Percentiles rank a stretch among this genome's conserved stretches.
phyloP scores from a whole-genome alignment of 2,797 vertebrate species.

The Ceryle rudis region DNA sequence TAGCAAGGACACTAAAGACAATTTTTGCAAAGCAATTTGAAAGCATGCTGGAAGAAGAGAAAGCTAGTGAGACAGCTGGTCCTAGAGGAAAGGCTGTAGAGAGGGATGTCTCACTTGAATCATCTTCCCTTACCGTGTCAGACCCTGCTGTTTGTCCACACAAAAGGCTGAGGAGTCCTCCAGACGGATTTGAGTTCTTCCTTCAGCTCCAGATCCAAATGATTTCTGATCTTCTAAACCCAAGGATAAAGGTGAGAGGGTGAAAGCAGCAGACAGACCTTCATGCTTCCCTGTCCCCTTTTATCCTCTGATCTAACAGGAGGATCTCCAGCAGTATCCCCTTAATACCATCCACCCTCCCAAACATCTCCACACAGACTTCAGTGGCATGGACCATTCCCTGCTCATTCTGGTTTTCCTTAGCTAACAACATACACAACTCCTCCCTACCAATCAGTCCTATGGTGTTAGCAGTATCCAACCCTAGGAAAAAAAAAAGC shows the following conservation, averaged over 20 bases:
- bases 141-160: not conserved
- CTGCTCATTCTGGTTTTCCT: not conserved
- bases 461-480: not conserved
- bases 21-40: not conserved
- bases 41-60: not conserved
- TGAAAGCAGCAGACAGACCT: not conserved
- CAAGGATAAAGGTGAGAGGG: not conserved
- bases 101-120: not conserved
- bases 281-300: not conserved
- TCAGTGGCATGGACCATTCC: not conserved
- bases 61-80: not conserved
- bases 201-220: not conserved
- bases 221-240: not conserved
- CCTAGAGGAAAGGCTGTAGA: not conserved
- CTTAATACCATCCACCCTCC: not conserved
- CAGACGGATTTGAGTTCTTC: not conserved
- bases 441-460: not conserved
- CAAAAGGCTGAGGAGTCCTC: not conserved
- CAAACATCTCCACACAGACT: not conserved
- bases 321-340: not conserved
- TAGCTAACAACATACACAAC: not conserved
- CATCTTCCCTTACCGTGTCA: not conserved
- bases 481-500: rapidly evolving
- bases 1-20: not conserved
- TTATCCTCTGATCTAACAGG: not conserved